These are phyloP conservation scores for Drosophila simulans DNA, from an alignment of 1,140 invertebrate species.

Conservation along the genomic window DNA sequence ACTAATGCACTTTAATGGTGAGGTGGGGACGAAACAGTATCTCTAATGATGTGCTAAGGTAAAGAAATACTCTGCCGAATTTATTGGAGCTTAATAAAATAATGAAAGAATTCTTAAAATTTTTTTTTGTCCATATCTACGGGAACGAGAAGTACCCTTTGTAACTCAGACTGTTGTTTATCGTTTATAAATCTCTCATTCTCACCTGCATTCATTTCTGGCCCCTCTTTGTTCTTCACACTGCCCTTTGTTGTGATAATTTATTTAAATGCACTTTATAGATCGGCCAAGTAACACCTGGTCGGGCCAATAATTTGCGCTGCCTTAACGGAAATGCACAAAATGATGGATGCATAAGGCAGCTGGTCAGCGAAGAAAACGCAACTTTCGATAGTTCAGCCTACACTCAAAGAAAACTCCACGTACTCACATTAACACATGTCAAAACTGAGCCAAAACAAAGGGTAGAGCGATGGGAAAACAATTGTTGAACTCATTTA, in stretches of 20 bases:
- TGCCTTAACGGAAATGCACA: conserved; percentile 49
- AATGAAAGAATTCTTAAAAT: neutral
- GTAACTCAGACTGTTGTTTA: conserved; percentile 31
- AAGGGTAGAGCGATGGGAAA: conserved; percentile 26
- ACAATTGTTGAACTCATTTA: conserved; percentile 72
- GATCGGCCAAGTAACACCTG: conserved; percentile 58
- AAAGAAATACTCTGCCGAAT: conserved; percentile 12
- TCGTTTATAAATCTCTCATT: conserved; percentile 49
- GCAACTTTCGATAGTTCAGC: conserved; percentile 17
- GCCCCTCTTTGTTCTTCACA: neutral
- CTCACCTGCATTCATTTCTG: conserved; percentile 13
- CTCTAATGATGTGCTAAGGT: conserved; percentile 7
- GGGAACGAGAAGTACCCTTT: conserved; percentile 7
- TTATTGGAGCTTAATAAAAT: conserved; percentile 9
- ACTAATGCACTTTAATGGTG: conserved; percentile 18
- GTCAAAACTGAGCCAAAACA: conserved; percentile 67
- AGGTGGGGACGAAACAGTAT: neutral
- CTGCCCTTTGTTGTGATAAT: conserved; percentile 61
- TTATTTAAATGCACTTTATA: conserved; percentile 77
- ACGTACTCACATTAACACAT: conserved; percentile 19
- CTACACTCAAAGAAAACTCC: conserved; percentile 31
- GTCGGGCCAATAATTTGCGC: conserved; percentile 55
- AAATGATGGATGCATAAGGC: conserved; percentile 40
- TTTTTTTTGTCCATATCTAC: conserved; percentile 7
- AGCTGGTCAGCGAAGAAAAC: conserved; percentile 37